Evolutionary conservation across 2,113 vertebrate species (phyloP).

Genomic region (Stegastes partitus): DNA sequence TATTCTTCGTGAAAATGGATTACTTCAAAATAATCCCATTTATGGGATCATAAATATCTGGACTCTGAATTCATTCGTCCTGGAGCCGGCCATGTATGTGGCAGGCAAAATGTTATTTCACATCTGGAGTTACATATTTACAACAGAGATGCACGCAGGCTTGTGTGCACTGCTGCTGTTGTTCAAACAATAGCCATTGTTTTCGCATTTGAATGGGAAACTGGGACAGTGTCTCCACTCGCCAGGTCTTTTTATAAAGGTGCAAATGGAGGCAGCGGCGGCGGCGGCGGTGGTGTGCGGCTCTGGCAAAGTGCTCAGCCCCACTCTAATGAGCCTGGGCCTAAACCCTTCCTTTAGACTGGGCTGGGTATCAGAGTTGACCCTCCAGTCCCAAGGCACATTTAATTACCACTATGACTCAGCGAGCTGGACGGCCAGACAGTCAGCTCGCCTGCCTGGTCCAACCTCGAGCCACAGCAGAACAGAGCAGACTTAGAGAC

Average conservation of each 20-base stretch:
- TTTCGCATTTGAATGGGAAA: slow-evolving; percentile 40
- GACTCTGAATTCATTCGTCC: slow-evolving; percentile 53
- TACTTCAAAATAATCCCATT: slow-evolving; percentile 77
- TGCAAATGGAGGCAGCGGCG: slow-evolving; percentile 63
- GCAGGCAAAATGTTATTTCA: slow-evolving; percentile 54
- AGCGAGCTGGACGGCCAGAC: slow-evolving; percentile 63
- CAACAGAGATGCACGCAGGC: slow-evolving; percentile 12
- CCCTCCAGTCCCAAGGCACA: slow-evolving; percentile 71
- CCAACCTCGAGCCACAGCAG: slow-evolving; percentile 57
- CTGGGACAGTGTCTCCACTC: slow-evolving; percentile 39
- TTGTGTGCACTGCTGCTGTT: slow-evolving; percentile 13
- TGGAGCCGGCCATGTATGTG: slow-evolving; percentile 45
- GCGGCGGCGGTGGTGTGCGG: slow-evolving; percentile 27
- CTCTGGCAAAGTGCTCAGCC: slow-evolving; percentile 43
- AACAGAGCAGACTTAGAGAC: slow-evolving; percentile 63
- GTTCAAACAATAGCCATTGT: slow-evolving; percentile 57
- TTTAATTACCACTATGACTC: slow-evolving; percentile 82
- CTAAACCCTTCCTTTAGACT: slow-evolving; percentile 60
- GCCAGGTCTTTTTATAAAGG: slow-evolving; percentile 47
- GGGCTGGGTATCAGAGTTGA: slow-evolving; percentile 77
- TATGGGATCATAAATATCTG: slow-evolving; percentile 74
- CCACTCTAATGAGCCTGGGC: slow-evolving; percentile 63
- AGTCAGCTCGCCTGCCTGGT: slow-evolving; percentile 33
- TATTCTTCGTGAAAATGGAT: slow-evolving; percentile 65
- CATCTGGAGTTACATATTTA: slow-evolving; percentile 54